Evolutionary conservation across 64 coral and sea anemone genomes (phyloP), one percentile per base, ranked within the genome.

Genomic region (Anthopleura sola): DNA sequence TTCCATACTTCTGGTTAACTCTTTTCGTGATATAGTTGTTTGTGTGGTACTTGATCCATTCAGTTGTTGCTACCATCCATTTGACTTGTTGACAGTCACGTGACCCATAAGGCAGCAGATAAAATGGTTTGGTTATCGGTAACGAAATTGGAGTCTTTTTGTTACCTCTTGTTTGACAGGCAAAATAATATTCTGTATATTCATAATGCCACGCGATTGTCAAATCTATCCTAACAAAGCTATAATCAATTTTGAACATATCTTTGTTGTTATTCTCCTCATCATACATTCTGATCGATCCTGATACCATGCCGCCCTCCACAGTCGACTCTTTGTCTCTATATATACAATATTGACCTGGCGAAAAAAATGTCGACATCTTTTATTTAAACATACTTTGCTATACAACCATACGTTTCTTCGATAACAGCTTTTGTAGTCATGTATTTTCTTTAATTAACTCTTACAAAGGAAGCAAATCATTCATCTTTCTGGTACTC

Each of bases 141-240:
- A 90, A 51, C 16, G 55, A 62, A 8, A 90, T 46, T 17, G 88
- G 81, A 12, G 10, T 48, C 44, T 38, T 24, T 79, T 10, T 79
- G 0, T 60, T 36, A 39, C 83, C 83, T 7, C 37, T 40, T 60
- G 83, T 85, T 85, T 62, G 33, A 13, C 83, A 85, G 82, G 26
- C 50, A 53, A 57, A 83, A 0, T 34, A 36, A 5, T 60, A 37
- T 4, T 24, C 24, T 3, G 31, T 71, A 32, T 71, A 71, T 2
- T 36, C 66, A 32, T 71, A 71, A 71, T 6, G 0, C 66, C 29
- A 16, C 0, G 2, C 0, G 9, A 34, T 11, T 13, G 31, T 2
- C 64, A 0, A 34, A 12, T 13, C 23, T 71, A 6, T 32, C 13
- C 5, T 11, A 11, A 71, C 29, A 13, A 71, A 17, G 28, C 1